Conservation (phyloP, 2,888 invertebrate species). For the Leucoma salicis region DNA sequence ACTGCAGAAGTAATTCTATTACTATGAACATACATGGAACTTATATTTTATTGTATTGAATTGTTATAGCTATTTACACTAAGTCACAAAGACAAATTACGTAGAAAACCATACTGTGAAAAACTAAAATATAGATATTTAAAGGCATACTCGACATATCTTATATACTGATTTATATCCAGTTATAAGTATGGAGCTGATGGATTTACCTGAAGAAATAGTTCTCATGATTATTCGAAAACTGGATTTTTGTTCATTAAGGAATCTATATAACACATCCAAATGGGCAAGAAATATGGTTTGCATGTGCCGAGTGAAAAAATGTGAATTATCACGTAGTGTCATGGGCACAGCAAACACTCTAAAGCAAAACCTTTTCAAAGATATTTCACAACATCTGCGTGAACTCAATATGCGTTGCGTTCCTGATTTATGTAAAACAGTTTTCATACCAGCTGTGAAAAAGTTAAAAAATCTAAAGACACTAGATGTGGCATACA, state of each 20-base stretch:
- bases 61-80: no score
- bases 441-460: slow-evolving; percentile 43
- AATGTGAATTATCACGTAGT: slow-evolving; percentile 49
- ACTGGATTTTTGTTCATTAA: slow-evolving; percentile 48
- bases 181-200: slow-evolving; percentile 34
- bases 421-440: slow-evolving; percentile 50
- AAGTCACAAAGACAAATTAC: no score
- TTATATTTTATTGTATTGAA: no score
- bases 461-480: slow-evolving; percentile 49
- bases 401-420: slow-evolving; percentile 53
- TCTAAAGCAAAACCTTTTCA: slow-evolving; percentile 51
- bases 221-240: slow-evolving; percentile 55
- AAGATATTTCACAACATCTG: slow-evolving; percentile 47
- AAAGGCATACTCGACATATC: no score
- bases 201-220: slow-evolving; percentile 60
- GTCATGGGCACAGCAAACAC: slow-evolving; percentile 47
- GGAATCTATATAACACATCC: slow-evolving; percentile 50
- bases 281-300: slow-evolving; percentile 42
- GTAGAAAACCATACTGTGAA: no score
- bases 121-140: no score
- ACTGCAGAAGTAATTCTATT: no score
- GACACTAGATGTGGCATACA: slow-evolving; percentile 59
- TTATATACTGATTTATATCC: no score
- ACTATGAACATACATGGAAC: no score
- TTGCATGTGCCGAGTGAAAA: slow-evolving; percentile 39